Conservation (phyloP, 2,797 vertebrate species). For the Hybognathus amarus region DNA sequence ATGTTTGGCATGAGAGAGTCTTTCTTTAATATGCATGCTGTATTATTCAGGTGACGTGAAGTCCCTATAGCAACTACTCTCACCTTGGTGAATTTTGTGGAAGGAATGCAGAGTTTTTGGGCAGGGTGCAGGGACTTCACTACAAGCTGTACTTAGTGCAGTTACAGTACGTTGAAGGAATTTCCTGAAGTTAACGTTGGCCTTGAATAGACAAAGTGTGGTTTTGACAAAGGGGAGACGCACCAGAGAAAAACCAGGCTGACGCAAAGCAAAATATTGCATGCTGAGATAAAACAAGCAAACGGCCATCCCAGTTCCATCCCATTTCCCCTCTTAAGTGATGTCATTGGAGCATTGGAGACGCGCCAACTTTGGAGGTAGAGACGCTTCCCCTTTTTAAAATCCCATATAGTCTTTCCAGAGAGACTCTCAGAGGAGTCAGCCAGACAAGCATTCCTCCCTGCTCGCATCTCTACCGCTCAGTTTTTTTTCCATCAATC, state of each 20-base stretch:
- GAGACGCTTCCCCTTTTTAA: constrained; percentile 10
- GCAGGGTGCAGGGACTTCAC: constrained; percentile 33
- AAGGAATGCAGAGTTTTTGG: constrained; percentile 34
- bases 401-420: constrained; percentile 48
- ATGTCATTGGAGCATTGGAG: constrained; percentile 47
- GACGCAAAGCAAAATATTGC: constrained; percentile 31
- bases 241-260: constrained; percentile 47
- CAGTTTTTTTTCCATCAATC: constrained; percentile 33
- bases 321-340: constrained; percentile 50
- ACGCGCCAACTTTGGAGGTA: constrained; percentile 41
- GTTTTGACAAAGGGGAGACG: constrained; percentile 42
- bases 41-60: constrained; percentile 34
- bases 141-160: constrained; percentile 39
- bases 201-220: constrained; percentile 43
- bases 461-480: constrained; percentile 40
- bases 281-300: constrained; percentile 48
- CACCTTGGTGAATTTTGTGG: constrained; percentile 34
- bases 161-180: constrained; percentile 33
- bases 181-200: constrained; percentile 44
- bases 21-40: constrained; percentile 57
- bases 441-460: constrained; percentile 52
- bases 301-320: constrained; percentile 42
- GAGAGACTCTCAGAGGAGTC: constrained; percentile 30
- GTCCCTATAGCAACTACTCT: not conserved
- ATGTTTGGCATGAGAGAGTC: constrained; percentile 73